phyloP scores from a whole-genome alignment of 2,113 vertebrate species.

The Lepus timidus region DNA sequence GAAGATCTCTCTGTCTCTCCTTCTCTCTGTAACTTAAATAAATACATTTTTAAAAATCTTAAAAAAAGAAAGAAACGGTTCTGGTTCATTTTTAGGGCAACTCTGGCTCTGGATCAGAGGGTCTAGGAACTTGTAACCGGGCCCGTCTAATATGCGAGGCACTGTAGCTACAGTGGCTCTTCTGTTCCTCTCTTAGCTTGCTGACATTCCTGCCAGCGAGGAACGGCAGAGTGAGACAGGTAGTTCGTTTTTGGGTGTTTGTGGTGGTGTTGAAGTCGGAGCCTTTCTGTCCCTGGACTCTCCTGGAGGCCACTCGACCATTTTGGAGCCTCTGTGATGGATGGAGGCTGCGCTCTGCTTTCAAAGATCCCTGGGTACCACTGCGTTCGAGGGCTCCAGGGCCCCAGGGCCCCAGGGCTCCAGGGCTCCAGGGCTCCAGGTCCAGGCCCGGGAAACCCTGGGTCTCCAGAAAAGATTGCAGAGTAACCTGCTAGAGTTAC shows the following conservation, averaged over 20 bases:
- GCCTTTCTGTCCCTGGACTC: background rate
- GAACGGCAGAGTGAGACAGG: constrained; percentile 59
- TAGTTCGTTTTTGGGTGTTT: constrained; percentile 65
- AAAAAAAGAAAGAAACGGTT: background rate
- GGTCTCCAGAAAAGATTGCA: too few species aligned
- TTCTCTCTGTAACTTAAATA: too few species aligned
- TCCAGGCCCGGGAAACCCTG: background rate
- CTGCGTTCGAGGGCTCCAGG: background rate
- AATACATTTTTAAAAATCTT: too few species aligned
- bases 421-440: too few species aligned
- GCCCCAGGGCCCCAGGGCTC: background rate
- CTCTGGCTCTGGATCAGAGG: constrained; percentile 74
- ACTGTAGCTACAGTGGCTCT: constrained; percentile 70
- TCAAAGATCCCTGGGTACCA: background rate
- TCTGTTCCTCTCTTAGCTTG: constrained; percentile 66
- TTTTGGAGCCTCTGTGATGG: background rate
- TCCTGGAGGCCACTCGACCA: background rate
- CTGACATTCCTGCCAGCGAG: constrained; percentile 64
- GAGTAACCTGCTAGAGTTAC: too few species aligned
- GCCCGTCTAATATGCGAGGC: constrained; percentile 73
- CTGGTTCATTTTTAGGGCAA: constrained; percentile 67
- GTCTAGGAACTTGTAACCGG: constrained; percentile 60
- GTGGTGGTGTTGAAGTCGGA: constrained; percentile 20
- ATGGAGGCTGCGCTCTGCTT: background rate
- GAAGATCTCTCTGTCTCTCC: too few species aligned